Percentiles rank a stretch among this genome's conserved stretches.
These are phyloP conservation scores for Ciconia nigra DNA, from an alignment of 2,797 vertebrate genomes.

Conservation along the genomic window DNA sequence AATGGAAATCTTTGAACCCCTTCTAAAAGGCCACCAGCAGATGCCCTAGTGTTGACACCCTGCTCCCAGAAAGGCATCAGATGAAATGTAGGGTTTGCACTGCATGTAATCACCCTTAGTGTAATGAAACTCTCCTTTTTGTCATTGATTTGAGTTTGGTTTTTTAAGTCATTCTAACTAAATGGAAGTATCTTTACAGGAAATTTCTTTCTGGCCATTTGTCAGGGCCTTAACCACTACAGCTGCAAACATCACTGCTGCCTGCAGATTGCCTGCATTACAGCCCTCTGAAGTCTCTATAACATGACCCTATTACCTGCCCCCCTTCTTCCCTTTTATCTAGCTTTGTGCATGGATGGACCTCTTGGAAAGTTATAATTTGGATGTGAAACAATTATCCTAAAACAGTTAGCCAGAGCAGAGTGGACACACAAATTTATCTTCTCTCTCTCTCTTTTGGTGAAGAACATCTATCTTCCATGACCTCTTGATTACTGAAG, in stretches of 20 bases:
- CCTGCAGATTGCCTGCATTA: slow-evolving; percentile 57
- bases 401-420: slow-evolving; percentile 79
- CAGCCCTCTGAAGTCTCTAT: slow-evolving; percentile 58
- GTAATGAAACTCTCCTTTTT: neutral
- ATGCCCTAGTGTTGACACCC: neutral
- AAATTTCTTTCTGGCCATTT: slow-evolving; percentile 4
- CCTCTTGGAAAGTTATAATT: slow-evolving; percentile 77
- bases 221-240: neutral
- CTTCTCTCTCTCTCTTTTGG: slow-evolving; percentile 75
- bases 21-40: neutral
- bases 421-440: slow-evolving; percentile 79
- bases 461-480: slow-evolving; percentile 89
- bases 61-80: neutral
- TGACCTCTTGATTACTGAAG: slow-evolving; percentile 85
- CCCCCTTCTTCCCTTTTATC: slow-evolving; percentile 63
- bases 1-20: neutral
- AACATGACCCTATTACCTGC: slow-evolving; percentile 67
- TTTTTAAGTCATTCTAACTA: neutral
- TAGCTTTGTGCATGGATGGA: slow-evolving; percentile 64
- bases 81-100: neutral
- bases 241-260: slow-evolving; percentile 40
- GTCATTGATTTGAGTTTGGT: neutral
- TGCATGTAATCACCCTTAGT: neutral
- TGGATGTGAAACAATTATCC: slow-evolving; percentile 79
- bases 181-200: neutral